Evolutionary conservation across 2,888 invertebrate species (phyloP).

Genomic region (Phengaris arion): DNA sequence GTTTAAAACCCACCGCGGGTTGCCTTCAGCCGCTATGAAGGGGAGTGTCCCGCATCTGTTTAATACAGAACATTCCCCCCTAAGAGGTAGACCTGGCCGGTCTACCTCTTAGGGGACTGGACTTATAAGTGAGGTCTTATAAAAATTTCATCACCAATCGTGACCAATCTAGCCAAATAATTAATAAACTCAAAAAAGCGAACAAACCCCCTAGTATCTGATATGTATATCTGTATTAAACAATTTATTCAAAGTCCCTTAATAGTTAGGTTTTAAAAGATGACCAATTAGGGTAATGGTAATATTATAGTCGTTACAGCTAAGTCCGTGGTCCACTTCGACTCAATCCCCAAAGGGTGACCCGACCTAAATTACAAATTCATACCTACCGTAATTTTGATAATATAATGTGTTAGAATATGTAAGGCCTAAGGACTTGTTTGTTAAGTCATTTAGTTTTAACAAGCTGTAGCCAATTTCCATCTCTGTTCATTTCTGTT

Average conservation of each 20-base stretch:
- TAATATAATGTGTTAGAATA: not conserved
- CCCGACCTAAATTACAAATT: constrained; percentile 5
- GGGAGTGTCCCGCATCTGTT: too few species aligned
- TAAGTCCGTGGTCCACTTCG: not conserved
- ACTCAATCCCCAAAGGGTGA: not conserved
- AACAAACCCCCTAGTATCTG: too few species aligned
- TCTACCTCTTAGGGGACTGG: too few species aligned
- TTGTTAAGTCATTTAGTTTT: not conserved
- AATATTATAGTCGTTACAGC: not conserved
- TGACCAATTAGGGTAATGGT: constrained; percentile 1
- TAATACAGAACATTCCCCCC: too few species aligned
- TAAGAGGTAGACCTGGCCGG: too few species aligned
- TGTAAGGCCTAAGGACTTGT: not conserved
- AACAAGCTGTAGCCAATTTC: not conserved
- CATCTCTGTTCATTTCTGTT: too few species aligned
- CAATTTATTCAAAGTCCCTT: not conserved
- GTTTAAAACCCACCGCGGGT: too few species aligned
- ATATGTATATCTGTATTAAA: not conserved
- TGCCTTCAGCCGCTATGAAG: too few species aligned
- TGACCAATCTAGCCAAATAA: too few species aligned
- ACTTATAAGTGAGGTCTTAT: too few species aligned
- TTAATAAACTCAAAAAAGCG: too few species aligned
- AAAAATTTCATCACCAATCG: too few species aligned
- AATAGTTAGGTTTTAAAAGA: not conserved
- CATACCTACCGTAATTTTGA: constrained; percentile 5